A percentile compares a stretch with the other conserved stretches of the same genome.
These are phyloP conservation scores for Gambelia wislizenii DNA, from an alignment of 2,797 vertebrate genomes.

Conservation along the genomic window DNA sequence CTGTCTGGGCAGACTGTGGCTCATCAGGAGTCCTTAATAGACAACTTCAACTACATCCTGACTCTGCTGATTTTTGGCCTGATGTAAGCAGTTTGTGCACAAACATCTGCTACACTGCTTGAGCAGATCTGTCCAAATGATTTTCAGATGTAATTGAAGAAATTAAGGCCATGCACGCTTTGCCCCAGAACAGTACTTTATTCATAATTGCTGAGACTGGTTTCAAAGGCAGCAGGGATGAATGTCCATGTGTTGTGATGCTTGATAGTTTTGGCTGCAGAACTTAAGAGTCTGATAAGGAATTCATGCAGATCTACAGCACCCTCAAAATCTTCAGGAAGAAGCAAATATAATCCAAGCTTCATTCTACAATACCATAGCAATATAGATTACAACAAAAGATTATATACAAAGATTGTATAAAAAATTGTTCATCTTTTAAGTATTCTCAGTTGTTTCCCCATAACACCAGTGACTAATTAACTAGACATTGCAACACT, in stretches of 20 bases:
- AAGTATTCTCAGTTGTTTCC: not conserved
- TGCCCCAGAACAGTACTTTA: conserved; percentile 42
- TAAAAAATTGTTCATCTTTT: not conserved
- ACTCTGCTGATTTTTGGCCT: conserved; percentile 56
- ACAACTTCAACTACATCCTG: fast-evolving
- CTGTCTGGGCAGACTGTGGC: conserved; percentile 8
- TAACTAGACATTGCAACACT: not conserved
- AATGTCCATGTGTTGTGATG: conserved; percentile 25
- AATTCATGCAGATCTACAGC: conserved; percentile 7
- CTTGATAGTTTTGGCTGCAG: conserved; percentile 24
- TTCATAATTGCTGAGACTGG: conserved; percentile 48
- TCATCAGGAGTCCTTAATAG: conserved; percentile 45
- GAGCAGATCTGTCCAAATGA: conserved; percentile 40
- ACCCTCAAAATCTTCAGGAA: conserved; percentile 13
- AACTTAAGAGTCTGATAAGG: not conserved
- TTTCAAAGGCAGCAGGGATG: conserved; percentile 48
- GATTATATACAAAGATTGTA: not conserved
- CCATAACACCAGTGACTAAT: not conserved
- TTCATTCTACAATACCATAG: not conserved
- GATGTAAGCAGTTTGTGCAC: not conserved
- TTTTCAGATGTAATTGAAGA: conserved; percentile 57
- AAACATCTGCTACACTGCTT: conserved; percentile 65
- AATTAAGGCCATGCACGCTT: not conserved
- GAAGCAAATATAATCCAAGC: conserved; percentile 12
- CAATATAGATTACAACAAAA: not conserved